Conservation (phyloP, 2,888 invertebrate genomes). For the Aphodius sticticus region DNA sequence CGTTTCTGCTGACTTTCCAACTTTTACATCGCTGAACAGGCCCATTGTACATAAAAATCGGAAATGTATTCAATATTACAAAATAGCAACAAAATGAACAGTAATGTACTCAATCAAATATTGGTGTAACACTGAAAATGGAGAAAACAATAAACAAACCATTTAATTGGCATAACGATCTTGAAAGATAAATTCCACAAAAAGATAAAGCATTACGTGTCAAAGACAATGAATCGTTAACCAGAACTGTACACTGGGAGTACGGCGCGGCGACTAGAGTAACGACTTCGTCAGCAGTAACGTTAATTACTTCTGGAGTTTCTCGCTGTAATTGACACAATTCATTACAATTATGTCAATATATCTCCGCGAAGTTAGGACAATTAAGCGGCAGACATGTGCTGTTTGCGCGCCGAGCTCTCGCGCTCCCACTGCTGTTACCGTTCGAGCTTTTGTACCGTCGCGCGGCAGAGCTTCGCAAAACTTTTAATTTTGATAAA, state of each 20-base stretch:
- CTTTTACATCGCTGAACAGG: too few species aligned
- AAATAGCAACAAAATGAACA: too few species aligned
- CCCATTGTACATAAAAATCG: too few species aligned
- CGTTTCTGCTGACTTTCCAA: too few species aligned
- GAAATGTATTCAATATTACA: too few species aligned
- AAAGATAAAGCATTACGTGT: background rate
- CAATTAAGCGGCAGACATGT: conserved; percentile 21
- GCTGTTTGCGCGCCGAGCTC: conserved; percentile 10
- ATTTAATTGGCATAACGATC: background rate
- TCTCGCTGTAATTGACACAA: conserved; percentile 18
- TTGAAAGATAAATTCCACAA: background rate
- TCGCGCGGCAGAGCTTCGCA: background rate
- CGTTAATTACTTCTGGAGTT: conserved; percentile 24
- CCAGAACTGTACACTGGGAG: background rate
- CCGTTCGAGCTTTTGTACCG: conserved; percentile 17
- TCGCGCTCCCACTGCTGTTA: background rate
- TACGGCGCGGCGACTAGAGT: background rate
- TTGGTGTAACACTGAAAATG: too few species aligned
- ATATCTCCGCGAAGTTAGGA: conserved; percentile 22
- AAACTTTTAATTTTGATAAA: conserved; percentile 24
- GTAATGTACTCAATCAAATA: too few species aligned
- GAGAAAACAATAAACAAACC: too few species aligned
- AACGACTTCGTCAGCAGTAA: conserved; percentile 21
- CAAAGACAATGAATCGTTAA: conserved; percentile 4
- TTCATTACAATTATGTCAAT: conserved; percentile 26